Conservation (phyloP, 2,888 invertebrate species). For the Drosophila prostipennis region DNA sequence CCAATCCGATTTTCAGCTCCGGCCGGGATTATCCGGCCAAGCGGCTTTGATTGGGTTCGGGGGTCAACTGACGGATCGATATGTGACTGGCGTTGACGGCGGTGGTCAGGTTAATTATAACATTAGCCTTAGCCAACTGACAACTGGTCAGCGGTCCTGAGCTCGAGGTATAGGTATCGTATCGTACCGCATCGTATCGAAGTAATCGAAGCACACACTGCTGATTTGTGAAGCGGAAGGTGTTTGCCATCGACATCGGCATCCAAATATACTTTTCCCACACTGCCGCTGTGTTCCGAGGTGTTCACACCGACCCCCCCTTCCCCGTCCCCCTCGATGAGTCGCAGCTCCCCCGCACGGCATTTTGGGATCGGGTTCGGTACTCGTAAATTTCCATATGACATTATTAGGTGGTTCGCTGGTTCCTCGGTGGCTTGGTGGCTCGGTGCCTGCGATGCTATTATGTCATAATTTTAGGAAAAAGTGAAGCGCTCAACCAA, state of each 20-base stretch:
- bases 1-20: conserved; percentile 17
- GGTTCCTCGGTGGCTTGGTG: background rate
- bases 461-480: conserved; percentile 82
- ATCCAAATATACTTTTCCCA: conserved; percentile 67
- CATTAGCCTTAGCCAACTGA: conserved; percentile 68
- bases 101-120: conserved; percentile 68
- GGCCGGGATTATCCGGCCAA: conserved; percentile 13
- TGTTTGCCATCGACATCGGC: conserved; percentile 61
- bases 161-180: background rate
- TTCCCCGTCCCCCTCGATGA: background rate
- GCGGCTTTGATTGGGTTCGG: conserved; percentile 31
- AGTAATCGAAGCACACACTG: conserved; percentile 49
- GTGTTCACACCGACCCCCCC: conserved; percentile 29
- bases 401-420: conserved; percentile 76
- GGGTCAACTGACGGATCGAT: conserved; percentile 42
- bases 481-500: conserved; percentile 76
- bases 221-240: conserved; percentile 79
- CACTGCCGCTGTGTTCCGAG: conserved; percentile 24
- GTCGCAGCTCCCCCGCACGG: background rate
- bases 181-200: background rate
- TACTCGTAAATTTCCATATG: conserved; percentile 70
- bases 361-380: conserved; percentile 50
- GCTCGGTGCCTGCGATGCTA: conserved; percentile 39
- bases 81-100: conserved; percentile 19
- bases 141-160: conserved; percentile 65